Percentiles rank a stretch among this genome's conserved stretches.
These are phyloP conservation scores for Acleris emargana DNA, from an alignment of 2,888 invertebrate genomes.

Conservation along the genomic window DNA sequence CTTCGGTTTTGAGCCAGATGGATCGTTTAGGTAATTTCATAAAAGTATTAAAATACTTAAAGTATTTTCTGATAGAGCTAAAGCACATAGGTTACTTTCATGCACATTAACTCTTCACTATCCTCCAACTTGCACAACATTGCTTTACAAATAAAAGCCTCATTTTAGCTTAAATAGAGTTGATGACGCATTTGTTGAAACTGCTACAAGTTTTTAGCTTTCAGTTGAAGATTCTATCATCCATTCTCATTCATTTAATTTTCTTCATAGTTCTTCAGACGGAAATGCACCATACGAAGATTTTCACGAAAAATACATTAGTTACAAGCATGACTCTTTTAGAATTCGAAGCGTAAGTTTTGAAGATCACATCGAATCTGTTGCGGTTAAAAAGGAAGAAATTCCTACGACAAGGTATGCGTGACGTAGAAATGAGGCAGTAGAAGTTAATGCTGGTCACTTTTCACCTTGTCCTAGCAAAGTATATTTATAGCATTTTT, in stretches of 20 bases:
- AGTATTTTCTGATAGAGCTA: constrained; percentile 30
- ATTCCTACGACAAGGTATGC: constrained; percentile 69
- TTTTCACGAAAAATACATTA: constrained; percentile 92
- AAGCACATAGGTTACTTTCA: constrained; percentile 40
- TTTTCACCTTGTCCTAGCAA: constrained; percentile 27
- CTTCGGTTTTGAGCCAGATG: constrained; percentile 80
- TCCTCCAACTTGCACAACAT: constrained; percentile 36
- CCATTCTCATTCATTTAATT: constrained; percentile 71
- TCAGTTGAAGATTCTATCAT: constrained; percentile 54
- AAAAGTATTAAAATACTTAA: constrained; percentile 25
- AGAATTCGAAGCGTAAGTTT: constrained; percentile 89
- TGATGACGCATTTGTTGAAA: constrained; percentile 17
- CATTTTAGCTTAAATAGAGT: background rate
- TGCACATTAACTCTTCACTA: constrained; percentile 36
- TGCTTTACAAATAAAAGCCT: constrained; percentile 17
- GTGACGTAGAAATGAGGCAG: constrained; percentile 42
- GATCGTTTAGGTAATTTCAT: constrained; percentile 73
- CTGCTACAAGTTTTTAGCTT: constrained; percentile 43
- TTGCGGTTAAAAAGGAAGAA: constrained; percentile 61
- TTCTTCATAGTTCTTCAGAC: constrained; percentile 83
- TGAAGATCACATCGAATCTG: constrained; percentile 83
- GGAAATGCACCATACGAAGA: constrained; percentile 86
- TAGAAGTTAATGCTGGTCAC: constrained; percentile 25
- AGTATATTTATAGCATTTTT: background rate
- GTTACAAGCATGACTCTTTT: constrained; percentile 88